A percentile compares a stretch with the other conserved stretches of the same genome.
These are phyloP conservation scores for Hylaeus anthracinus DNA, from an alignment of 1,140 invertebrate species.

Conservation along the genomic window DNA sequence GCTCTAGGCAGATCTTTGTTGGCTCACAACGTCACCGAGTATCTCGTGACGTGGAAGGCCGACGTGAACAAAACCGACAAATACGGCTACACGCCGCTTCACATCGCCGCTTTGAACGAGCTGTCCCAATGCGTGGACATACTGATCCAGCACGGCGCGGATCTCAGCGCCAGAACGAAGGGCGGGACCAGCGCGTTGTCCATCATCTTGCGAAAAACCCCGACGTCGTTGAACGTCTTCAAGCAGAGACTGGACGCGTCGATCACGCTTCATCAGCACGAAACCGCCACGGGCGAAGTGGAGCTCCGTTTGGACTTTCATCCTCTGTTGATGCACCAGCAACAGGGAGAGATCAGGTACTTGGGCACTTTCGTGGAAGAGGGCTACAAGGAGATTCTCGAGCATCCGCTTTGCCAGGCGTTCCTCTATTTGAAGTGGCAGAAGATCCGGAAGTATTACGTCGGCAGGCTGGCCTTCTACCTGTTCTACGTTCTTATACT, in stretches of 20 bases:
- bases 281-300: conserved; percentile 88
- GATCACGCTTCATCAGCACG: conserved; percentile 89
- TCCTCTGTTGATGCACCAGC: conserved; percentile 88
- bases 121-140: conserved; percentile 91
- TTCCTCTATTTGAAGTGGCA: conserved; percentile 94
- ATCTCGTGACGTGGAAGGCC: conserved; percentile 88
- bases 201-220: conserved; percentile 91
- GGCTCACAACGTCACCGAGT: conserved; percentile 89
- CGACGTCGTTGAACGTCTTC: conserved; percentile 89
- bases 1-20: conserved; percentile 88
- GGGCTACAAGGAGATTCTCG: conserved; percentile 90
- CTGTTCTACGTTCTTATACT: conserved; percentile 90
- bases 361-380: conserved; percentile 91
- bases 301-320: conserved; percentile 91
- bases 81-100: conserved; percentile 94
- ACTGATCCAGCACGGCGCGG: conserved; percentile 90
- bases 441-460: conserved; percentile 93
- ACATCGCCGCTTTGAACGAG: conserved; percentile 92
- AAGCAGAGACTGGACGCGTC: conserved; percentile 89
- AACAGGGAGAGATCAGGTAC: conserved; percentile 90
- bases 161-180: conserved; percentile 91
- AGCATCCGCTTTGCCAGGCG: conserved; percentile 91
- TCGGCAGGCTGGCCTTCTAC: conserved; percentile 89
- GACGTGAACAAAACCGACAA: conserved; percentile 93
- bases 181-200: conserved; percentile 91